phyloP scores from a whole-genome alignment of 1,140 invertebrate species.

The Pantala flavescens region DNA sequence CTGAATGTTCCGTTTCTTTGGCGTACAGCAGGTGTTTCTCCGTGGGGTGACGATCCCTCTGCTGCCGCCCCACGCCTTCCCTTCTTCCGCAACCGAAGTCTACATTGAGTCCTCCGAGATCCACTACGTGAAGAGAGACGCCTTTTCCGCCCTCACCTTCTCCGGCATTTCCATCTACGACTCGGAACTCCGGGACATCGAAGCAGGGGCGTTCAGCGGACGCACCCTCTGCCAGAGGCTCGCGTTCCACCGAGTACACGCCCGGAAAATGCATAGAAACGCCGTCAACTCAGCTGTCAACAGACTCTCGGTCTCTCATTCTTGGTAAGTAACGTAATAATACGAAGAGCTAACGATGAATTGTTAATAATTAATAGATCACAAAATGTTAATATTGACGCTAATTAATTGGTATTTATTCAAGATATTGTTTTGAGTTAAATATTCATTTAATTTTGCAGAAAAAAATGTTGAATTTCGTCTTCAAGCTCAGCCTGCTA shows the following conservation, averaged over 20 bases:
- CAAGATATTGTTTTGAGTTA: too few relatives aligned
- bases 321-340: constrained; percentile 38
- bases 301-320: constrained; percentile 53
- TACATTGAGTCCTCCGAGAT: constrained; percentile 45
- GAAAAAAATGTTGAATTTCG: too few relatives aligned
- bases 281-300: constrained; percentile 52
- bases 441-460: too few relatives aligned
- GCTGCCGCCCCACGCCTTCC: constrained; percentile 49
- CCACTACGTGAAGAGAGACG: constrained; percentile 42
- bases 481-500: too few relatives aligned
- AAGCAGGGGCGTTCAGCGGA: constrained; percentile 51
- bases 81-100: constrained; percentile 49
- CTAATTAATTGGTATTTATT: too few relatives aligned
- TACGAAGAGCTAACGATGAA: not conserved
- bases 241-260: constrained; percentile 45
- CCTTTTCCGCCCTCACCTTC: constrained; percentile 53
- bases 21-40: constrained; percentile 49
- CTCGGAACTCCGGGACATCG: constrained; percentile 45
- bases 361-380: too few relatives aligned
- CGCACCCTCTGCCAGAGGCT: constrained; percentile 49
- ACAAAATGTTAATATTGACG: too few relatives aligned
- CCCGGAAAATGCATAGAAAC: constrained; percentile 42
- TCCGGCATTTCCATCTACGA: constrained; percentile 48
- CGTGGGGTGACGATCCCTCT: constrained; percentile 46
- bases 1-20: constrained; percentile 22